Base-by-base conservation (phyloP, 2,113 vertebrate genomes). In the Corythaixoides concolor region DNA sequence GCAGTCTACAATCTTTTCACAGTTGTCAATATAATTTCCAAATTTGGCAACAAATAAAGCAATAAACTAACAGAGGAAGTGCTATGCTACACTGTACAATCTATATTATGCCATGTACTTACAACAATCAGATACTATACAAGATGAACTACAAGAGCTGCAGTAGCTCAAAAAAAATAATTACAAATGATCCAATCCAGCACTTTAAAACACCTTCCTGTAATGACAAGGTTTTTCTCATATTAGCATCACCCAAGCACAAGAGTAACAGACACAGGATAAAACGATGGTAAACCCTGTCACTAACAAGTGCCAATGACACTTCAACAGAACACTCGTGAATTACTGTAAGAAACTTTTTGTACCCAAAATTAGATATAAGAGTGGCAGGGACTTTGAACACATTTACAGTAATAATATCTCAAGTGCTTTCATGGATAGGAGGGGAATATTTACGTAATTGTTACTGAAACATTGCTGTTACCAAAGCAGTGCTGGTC, bases 111-210 rank as follows among this genome's bases (percentile, higher is more conserved):
- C 14, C 43, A 77, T 6, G 14, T 35, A 80, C 28, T 77, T 80
- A 88, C 9, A 88, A 59, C 6, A 59, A 39, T 50, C 37, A 45
- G 43, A 73, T 52, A 72, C 63, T 75, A 67, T 22, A 90, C n/a
- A 68, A 47, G 18, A 96, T 78, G 93, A 97, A 90, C 23, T 70
- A 80, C n/a, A 90, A 95, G 81, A 95, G 56, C 83, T 88, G 79
- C 39, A 58, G 52, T 23, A 39, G 55, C 41, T 78, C 79, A 33
- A 85, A 95, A 56, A 82, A 95, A 97, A 94, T 43, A 93, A 94
- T 85, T 69, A 88, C 7, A 74, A 75, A 47, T 75, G 23, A 11
- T 22, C n/a, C 30, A 79, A 45, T 5, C 37, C 20, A 45, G 28
- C 30, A 83, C 17, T 62, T 73, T 26, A 88, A 88, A 93, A 77